Evolutionary conservation across 2,113 vertebrate genomes (phyloP).

Genomic region (Riparia riparia): DNA sequence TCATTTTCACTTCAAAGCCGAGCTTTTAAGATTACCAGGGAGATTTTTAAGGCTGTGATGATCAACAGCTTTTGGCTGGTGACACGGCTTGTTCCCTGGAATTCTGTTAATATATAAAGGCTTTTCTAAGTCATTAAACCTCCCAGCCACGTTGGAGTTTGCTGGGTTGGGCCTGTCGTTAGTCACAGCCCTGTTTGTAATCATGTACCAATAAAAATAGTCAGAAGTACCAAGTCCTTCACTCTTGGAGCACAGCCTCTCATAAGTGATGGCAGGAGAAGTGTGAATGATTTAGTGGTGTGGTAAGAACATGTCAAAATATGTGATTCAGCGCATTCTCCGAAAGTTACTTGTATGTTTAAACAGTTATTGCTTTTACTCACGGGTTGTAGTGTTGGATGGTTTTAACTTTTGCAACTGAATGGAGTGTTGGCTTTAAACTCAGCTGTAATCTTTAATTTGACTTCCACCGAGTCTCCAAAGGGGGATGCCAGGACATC

Average conservation of each 20-base stretch:
- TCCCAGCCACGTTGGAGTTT: background rate
- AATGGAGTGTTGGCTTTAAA: background rate
- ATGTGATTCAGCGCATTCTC: background rate
- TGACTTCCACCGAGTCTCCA: accelerated
- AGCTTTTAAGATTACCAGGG: background rate
- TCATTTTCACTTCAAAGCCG: conserved; percentile 36
- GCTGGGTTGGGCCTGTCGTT: background rate
- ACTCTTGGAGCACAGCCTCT: background rate
- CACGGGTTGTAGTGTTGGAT: background rate
- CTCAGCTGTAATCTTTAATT: background rate
- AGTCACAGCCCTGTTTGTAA: background rate
- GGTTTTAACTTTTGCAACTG: background rate
- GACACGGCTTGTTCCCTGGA: accelerated
- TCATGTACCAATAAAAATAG: background rate
- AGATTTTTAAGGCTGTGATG: background rate
- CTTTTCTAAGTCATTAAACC: background rate
- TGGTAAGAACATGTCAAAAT: background rate
- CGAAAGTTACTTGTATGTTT: background rate
- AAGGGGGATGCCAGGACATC: background rate
- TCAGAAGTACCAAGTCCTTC: background rate
- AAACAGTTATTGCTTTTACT: background rate
- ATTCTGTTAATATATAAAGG: background rate
- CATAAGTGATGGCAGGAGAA: background rate
- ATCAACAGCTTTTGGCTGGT: background rate
- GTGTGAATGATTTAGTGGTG: background rate